Evolutionary conservation across 2,888 invertebrate genomes (phyloP), one percentile per base, ranked within the genome.

Genomic region (Erebia ligea): DNA sequence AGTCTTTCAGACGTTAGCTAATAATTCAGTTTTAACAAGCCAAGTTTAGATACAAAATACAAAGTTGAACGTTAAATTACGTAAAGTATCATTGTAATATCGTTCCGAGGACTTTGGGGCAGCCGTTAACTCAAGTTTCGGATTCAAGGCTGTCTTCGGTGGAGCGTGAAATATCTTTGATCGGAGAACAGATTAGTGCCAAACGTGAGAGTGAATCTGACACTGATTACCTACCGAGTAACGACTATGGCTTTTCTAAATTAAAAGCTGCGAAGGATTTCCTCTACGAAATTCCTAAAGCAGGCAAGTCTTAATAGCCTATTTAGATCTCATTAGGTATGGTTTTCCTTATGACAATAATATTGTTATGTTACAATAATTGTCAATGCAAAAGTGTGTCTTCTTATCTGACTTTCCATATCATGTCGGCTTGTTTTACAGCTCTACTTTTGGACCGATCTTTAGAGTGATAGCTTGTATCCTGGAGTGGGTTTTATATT

Each of bases 11-110:
- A 40, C 40, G 40, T 40, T 40, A n/a, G 59, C 59, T 61, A 57
- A 34, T 34, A 48, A 62, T 62, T 62, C 48, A 13, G 48, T 21
- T 48, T 25, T 62, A 62, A 62, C 45, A 62, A 48, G 62, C 45
- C 62, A 62, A 62, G 62, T 62, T 48, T 48, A 62, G 62, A 48
- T 62, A 62, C 62, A 62, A 62, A 62, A 62, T 25, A 48, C 62
- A 19, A 62, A 62, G 62, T 62, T 62, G 48, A 21, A 62, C 62
- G 62, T 48, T 62, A 62, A 62, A 48, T 62, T 45, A 42, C 45
- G 62, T 62, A 62, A 48, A 62, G 62, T 62, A 62, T 62, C 62
- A 62, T 62, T 62, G 62, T 62, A 45, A 19, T 62, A 48, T 21
- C 62, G 48, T 48, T 19, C 45, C 45, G 45, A 48, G 62, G 62